Base-by-base conservation (phyloP, 1,140 invertebrate species). In the Ceratoteleas bidentatus region DNA sequence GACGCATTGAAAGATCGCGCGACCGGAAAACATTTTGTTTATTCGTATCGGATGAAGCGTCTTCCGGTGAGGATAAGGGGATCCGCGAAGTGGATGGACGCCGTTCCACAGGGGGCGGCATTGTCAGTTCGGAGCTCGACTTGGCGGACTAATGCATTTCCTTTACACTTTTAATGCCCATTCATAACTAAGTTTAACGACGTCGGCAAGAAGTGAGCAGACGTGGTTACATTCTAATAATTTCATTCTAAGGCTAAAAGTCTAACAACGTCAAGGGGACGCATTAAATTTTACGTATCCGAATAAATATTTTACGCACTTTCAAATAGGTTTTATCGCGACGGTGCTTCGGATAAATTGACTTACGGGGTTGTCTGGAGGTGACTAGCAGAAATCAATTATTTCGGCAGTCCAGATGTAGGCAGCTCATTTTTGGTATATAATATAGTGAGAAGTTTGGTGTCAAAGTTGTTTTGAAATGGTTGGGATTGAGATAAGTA, bases 141-240 rank as follows among this genome's bases (percentile, higher is more conserved):
- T 87, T 85, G 78, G 86, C 68, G 84, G 78, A 85, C 89, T 90
- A 91, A 90, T 91, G 89, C 90, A 90, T 90, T 91, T 90, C 90
- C 89, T 91, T 90, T 90, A 90, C 89, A 91, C 88, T 90, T 91
- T 91, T 91, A 91, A 91, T 90, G 88, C 89, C 86, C 87, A 90
- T 91, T 91, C 90, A 90, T 91, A 91, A 91, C 90, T 89, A 90
- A 90, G 90, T 91, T 90, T 91, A 90, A 90, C 90, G 90, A 90
- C 88, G 85, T 85, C 78, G 80, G 86, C 85, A 84, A 87, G 85
- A 87, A 84, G 83, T 78, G 68, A 85, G 80, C 77, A 82, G 87
- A 84, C 86, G 85, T 66, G 85, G 87, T 89, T 89, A 88, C 88
- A 88, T 86, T 90, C 88, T 88, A 88, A 90, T 89, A 90, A 90